Base-by-base conservation (phyloP, 2,113 vertebrate species). In the Oreochromis tanganicae region DNA sequence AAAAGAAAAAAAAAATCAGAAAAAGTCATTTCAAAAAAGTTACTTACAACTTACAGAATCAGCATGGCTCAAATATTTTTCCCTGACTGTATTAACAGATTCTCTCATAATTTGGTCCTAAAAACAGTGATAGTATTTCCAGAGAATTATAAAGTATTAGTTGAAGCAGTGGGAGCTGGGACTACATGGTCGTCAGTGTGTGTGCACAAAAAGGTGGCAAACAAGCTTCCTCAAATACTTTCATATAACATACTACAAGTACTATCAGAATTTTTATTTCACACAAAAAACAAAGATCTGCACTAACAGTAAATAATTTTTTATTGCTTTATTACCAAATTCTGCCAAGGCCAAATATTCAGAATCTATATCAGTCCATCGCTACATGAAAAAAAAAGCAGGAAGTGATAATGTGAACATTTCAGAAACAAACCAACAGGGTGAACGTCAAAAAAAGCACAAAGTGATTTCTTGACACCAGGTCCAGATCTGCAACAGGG, bases 131-230 rank as follows among this genome's bases (percentile, higher is more conserved):
- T 61, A 61, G 57, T 61, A 17, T 32, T 9, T 61, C 57, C 57
- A 61, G 14, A 61, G 8, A 2, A 61, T 61, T 17, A 17, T 61
- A 32, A 32, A 32, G 0, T 59, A 1, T 59, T 32, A 32, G 56
- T 1, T 17, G 27, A 61, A 32, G 8, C 14, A 61, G 14, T 61
- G 27, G 57, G 27, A 59, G 57, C 27, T 61, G 27, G 57, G 27
- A 17, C 57, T 56, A 56, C 55, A 27, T 4, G 21, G 0, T 56
- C 55, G 7, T 56, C 55, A 27, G 55, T 14, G 55, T 0, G 4
- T 56, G 55, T 14, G 21, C 55, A 56, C 55, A 27, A 56, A 56
- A 56, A 56, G 6, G 55, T 56, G 21, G 0, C 55, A 56, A 56
- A 56, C 55, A 56, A 56, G 55, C 55, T 56, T 56, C 55, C 55